Percentiles rank a stretch among this genome's conserved stretches.
Conservation (phyloP, 2,113 vertebrate genomes). For the Catharus fuscescens region DNA sequence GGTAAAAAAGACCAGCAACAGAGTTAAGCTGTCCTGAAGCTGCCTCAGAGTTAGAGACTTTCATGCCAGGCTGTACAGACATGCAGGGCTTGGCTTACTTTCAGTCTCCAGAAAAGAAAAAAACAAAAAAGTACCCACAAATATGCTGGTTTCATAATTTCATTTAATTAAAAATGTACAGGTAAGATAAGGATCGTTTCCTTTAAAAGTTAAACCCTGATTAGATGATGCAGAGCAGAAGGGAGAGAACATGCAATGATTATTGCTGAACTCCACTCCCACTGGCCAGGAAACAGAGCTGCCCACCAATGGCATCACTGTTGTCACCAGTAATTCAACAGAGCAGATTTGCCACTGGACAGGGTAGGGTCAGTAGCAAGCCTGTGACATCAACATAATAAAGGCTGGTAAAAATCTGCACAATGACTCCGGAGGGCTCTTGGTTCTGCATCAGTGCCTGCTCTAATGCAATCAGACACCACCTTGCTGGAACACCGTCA, state of each 20-base stretch:
- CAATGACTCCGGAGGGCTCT: background rate
- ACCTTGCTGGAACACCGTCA: background rate
- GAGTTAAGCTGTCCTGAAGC: background rate
- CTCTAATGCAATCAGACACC: slow-evolving; percentile 13
- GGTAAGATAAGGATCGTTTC: background rate
- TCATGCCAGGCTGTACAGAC: background rate
- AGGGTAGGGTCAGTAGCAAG: background rate
- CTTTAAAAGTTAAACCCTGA: background rate
- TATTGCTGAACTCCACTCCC: background rate
- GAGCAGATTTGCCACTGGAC: background rate
- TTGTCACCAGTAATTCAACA: slow-evolving; percentile 12
- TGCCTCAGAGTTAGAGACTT: background rate
- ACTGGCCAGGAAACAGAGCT: background rate
- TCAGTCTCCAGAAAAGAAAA: background rate
- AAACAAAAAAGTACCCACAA: background rate
- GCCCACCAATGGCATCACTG: slow-evolving; percentile 42
- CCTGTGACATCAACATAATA: background rate
- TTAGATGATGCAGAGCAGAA: background rate
- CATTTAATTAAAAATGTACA: background rate
- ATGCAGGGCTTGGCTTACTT: background rate
- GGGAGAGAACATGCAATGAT: background rate
- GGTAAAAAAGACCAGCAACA: background rate
- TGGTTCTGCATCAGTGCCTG: background rate
- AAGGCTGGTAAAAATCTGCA: background rate
- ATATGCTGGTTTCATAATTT: background rate